A percentile compares a stretch with the other conserved stretches of the same genome.
Evolutionary conservation across 2,113 vertebrate genomes (phyloP).

Genomic region (Saguinus midas): DNA sequence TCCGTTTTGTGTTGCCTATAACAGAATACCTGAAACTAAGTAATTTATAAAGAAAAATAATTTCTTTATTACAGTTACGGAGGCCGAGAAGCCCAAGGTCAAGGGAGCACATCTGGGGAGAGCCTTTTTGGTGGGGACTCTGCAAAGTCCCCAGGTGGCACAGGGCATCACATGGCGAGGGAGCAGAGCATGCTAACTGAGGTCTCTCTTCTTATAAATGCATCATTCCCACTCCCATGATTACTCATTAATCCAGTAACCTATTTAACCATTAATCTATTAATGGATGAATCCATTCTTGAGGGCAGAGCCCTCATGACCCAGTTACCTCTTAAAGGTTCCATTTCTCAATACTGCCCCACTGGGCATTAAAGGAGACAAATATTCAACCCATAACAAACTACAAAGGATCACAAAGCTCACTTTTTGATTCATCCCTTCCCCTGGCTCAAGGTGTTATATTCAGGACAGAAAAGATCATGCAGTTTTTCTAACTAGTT

Average conservation of each 20-base stretch:
- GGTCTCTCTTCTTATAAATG: not conserved
- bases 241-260: not conserved
- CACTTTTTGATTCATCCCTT: not conserved
- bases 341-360: not conserved
- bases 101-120: not conserved
- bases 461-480: not conserved
- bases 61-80: not conserved
- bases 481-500: not conserved
- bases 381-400: not conserved
- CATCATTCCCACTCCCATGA: not conserved
- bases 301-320: not conserved
- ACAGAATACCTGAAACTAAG: not conserved
- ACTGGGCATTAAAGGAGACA: not conserved
- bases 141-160: not conserved
- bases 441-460: not conserved
- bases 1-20: not conserved
- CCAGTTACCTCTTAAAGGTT: not conserved
- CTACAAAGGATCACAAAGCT: not conserved
- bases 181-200: not conserved
- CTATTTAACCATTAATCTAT: not conserved
- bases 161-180: not conserved
- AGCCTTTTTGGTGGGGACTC: not conserved
- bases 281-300: not conserved
- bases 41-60: not conserved
- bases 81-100: not conserved